These are phyloP conservation scores for human (Homo sapiens) DNA, from an alignment of 2,113 vertebrate species.

Conservation along the genomic window GRCh38 chr11:5561001-5561500, in stretches of 20 bases:
- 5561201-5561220: constrained; percentile 41
- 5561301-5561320: constrained; percentile 50
- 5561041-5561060: constrained; percentile 49
- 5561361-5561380: constrained; percentile 32
- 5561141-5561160: constrained; percentile 58
- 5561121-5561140: background rate
- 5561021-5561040: constrained; percentile 54
- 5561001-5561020: constrained; percentile 46
- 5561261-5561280: constrained; percentile 67
- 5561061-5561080: constrained; percentile 55
- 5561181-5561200: constrained; percentile 47
- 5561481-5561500: background rate
- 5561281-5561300: constrained; percentile 52
- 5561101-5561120: constrained; percentile 15
- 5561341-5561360: constrained; percentile 59
- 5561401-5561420: background rate
- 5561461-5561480: background rate
- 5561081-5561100: constrained; percentile 48
- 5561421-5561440: constrained; percentile 20
- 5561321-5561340: constrained; percentile 52
- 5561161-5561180: constrained; percentile 45
- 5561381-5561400: background rate
- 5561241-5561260: constrained; percentile 12
- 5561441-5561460: background rate
- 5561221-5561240: constrained; percentile 61